Conservation (phyloP, 2,113 vertebrate genomes). For the Psammodynastes pulverulentus region DNA sequence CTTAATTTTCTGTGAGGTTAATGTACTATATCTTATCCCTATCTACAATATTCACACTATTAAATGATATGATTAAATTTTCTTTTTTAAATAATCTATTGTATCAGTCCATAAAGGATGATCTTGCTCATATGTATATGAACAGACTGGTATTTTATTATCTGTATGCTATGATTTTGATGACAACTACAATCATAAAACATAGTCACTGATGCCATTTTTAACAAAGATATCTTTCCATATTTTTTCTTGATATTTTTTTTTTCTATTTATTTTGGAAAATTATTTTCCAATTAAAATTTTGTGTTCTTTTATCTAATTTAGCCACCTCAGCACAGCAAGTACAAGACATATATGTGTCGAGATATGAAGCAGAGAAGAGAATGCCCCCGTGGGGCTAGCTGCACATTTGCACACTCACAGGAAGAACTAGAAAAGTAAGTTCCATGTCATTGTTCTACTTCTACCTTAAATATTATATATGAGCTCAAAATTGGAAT, state of each 20-base stretch:
- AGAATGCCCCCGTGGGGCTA: conserved; percentile 94
- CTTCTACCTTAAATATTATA: rapidly evolving
- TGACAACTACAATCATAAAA: not conserved
- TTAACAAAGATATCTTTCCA: not conserved
- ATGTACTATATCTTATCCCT: not conserved
- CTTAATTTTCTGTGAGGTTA: not conserved
- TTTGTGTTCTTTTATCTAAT: conserved; percentile 33
- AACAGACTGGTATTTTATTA: not conserved
- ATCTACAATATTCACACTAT: not conserved
- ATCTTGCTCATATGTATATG: not conserved
- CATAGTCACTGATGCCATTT: not conserved
- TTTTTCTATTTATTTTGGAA: not conserved
- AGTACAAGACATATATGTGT: conserved; percentile 99
- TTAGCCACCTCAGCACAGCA: conserved; percentile 96
- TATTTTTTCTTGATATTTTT: no score
- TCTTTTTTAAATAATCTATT: not conserved
- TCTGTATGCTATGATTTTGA: not conserved
- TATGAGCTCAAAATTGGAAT: not conserved
- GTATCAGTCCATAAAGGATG: not conserved
- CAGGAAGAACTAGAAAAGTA: conserved; percentile 99
- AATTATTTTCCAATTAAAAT: not conserved
- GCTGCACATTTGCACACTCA: conserved; percentile 97
- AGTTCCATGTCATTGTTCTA: conserved; percentile 24
- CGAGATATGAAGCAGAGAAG: conserved; percentile 98
- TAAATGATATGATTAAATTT: not conserved